A percentile compares a stretch with the other conserved stretches of the same genome.
Evolutionary conservation across 2,888 invertebrate species (phyloP).

Genomic region (Dioctria linearis): DNA sequence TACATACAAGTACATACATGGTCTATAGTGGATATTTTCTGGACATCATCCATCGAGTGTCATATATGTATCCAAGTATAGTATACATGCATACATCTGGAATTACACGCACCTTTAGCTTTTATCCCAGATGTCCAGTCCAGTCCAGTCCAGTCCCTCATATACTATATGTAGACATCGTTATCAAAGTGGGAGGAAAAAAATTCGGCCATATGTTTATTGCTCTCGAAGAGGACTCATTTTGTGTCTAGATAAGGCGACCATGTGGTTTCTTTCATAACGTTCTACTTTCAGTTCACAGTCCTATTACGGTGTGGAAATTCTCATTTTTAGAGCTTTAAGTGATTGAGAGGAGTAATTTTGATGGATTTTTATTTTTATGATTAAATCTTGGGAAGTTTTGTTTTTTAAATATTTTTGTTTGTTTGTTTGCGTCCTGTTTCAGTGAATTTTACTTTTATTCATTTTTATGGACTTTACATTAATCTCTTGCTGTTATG

Average conservation of each 20-base stretch:
- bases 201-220: not conserved
- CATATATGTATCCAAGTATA: not conserved
- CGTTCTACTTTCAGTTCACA: not conserved
- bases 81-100: too few species aligned
- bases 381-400: too few species aligned
- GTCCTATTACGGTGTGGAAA: too few species aligned
- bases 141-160: not conserved
- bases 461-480: too few species aligned
- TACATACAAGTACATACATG: not conserved
- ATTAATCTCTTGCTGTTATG: too few species aligned
- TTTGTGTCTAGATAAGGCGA: not conserved
- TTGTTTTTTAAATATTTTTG: too few species aligned
- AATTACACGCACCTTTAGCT: constrained; percentile 1
- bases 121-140: constrained; percentile 6
- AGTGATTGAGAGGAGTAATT: too few species aligned
- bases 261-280: constrained; percentile 1
- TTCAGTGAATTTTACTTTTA: too few species aligned
- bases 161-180: not conserved
- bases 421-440: too few species aligned
- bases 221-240: not conserved
- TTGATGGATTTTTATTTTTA: too few species aligned
- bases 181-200: constrained; percentile 41
- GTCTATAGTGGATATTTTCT: not conserved
- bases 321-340: too few species aligned
- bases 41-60: not conserved